These are phyloP conservation scores for Steatocranus sp. DNA, from an alignment of 2,797 vertebrate species.

Conservation along the genomic window DNA sequence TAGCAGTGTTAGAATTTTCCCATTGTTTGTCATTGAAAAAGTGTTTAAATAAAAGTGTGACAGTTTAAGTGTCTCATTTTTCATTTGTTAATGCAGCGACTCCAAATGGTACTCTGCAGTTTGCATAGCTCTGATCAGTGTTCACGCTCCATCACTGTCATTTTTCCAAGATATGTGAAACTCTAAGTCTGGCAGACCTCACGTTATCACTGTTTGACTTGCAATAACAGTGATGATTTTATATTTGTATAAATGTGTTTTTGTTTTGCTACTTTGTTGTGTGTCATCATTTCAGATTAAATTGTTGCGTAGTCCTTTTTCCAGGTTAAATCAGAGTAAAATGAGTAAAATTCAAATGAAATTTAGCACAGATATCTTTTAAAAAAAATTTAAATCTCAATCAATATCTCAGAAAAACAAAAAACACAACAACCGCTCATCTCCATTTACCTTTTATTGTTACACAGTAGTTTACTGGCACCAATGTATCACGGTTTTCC, in stretches of 20 bases:
- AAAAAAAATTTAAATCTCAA: not conserved
- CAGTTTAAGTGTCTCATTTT: not conserved
- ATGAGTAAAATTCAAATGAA: not conserved
- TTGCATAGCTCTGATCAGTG: not conserved
- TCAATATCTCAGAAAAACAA: not conserved
- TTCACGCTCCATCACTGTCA: not conserved
- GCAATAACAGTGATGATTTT: not conserved
- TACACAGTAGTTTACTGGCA: slow-evolving; percentile 76
- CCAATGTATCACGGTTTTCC: slow-evolving; percentile 63
- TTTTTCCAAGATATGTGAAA: not conserved
- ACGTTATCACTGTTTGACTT: not conserved
- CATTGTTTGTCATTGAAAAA: not conserved
- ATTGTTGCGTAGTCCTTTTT: not conserved
- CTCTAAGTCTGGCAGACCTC: not conserved
- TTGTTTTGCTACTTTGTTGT: not conserved
- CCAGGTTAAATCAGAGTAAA: not conserved
- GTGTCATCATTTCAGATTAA: not conserved
- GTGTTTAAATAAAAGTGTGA: slow-evolving; percentile 29
- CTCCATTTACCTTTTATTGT: slow-evolving; percentile 71
- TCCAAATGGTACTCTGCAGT: not conserved
- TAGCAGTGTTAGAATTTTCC: not conserved
- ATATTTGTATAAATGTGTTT: not conserved
- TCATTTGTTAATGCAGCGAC: not conserved
- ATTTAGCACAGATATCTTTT: not conserved
- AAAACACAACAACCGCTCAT: not conserved